A percentile compares a stretch with the other conserved stretches of the same genome.
Conservation (phyloP, 2,113 vertebrate species). For the Saccopteryx leptura region DNA sequence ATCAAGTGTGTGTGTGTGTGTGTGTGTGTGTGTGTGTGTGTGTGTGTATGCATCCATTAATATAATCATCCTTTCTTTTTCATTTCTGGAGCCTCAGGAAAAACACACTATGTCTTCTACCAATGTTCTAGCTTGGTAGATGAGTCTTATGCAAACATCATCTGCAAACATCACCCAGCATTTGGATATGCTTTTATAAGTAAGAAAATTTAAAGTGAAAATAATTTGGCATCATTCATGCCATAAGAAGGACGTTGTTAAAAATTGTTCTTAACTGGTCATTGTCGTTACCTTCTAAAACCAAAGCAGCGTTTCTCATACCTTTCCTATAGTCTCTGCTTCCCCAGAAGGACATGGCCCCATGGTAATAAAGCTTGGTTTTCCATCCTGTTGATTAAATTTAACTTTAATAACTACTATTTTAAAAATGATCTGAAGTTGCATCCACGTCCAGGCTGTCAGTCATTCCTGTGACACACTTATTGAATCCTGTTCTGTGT, state of each 20-base stretch:
- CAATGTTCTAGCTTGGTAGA: not conserved
- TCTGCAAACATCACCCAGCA: conserved; percentile 1
- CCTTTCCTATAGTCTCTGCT: not conserved
- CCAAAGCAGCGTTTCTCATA: not conserved
- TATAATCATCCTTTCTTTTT: conserved; percentile 5
- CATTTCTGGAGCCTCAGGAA: conserved; percentile 4
- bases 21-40: too few species aligned
- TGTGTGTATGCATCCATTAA: not conserved
- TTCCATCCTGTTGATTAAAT: not conserved
- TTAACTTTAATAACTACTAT: not conserved
- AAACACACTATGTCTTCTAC: conserved; percentile 23
- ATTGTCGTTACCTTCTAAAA: not conserved
- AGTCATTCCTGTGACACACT: not conserved
- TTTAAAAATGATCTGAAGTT: not conserved
- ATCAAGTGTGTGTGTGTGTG: not conserved
- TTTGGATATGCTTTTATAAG: not conserved
- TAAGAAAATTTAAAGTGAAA: conserved; percentile 19
- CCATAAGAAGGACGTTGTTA: not conserved
- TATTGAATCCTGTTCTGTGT: not conserved
- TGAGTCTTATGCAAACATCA: not conserved
- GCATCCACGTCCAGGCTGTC: not conserved
- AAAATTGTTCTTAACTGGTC: conserved; percentile 23
- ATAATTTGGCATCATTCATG: conserved; percentile 23
- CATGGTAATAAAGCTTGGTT: not conserved
- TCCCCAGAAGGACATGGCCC: not conserved